Evolutionary conservation across 2,888 invertebrate species (phyloP).

Genomic region (Glyphotaelius pellucidus): DNA sequence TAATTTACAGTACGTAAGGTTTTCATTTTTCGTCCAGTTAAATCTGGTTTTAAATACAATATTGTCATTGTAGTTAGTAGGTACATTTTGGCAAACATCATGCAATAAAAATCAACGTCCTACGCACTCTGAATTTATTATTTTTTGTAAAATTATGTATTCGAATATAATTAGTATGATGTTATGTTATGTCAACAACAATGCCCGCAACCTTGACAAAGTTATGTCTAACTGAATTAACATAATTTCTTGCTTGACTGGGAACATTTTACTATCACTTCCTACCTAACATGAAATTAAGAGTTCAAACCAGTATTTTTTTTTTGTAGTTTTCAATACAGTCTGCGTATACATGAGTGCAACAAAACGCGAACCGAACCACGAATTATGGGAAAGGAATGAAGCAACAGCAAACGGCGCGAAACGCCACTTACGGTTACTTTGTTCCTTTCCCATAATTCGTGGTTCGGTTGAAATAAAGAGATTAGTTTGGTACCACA

Average conservation of each 20-base stretch:
- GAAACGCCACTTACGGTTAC: no score
- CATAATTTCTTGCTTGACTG: not conserved
- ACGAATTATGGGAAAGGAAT: no score
- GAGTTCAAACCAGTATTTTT: not conserved
- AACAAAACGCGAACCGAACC: no score
- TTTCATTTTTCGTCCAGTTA: not conserved
- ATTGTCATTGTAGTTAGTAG: not conserved
- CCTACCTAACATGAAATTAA: not conserved
- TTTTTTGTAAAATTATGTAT: not conserved
- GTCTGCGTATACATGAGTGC: no score
- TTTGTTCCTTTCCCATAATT: no score
- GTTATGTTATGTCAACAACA: not conserved
- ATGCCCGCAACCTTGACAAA: not conserved
- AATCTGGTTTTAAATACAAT: not conserved
- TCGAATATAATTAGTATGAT: not conserved
- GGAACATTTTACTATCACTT: not conserved
- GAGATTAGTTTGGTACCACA: not conserved
- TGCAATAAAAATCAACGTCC: not conserved
- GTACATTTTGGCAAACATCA: not conserved
- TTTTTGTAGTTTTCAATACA: no score
- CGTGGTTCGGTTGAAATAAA: not conserved
- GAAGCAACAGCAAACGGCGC: no score
- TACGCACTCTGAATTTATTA: not conserved
- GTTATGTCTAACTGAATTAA: not conserved
- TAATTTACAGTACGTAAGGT: no score